phyloP scores from a whole-genome alignment of 2,888 invertebrate genomes.

The Pycnomerus fuliginosus region DNA sequence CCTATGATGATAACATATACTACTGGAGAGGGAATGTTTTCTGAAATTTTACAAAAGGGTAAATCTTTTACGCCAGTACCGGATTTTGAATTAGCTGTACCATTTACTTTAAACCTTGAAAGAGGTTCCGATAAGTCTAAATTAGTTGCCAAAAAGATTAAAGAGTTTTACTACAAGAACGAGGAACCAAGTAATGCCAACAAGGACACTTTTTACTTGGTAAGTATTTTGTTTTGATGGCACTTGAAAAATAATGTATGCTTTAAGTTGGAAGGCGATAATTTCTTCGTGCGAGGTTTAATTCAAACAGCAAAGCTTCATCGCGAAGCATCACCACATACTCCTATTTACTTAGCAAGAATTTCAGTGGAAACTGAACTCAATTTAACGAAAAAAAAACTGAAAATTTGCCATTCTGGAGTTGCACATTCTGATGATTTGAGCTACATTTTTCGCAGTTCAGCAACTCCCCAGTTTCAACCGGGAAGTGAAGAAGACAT shows the following conservation, averaged over 20 bases:
- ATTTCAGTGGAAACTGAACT: conserved; percentile 35
- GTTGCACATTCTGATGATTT: conserved; percentile 37
- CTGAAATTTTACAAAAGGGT: conserved; percentile 23
- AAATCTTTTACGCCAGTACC: conserved; percentile 13
- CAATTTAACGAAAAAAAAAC: conserved; percentile 25
- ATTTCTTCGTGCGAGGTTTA: conserved; percentile 35
- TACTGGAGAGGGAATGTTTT: conserved; percentile 35
- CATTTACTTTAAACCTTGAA: conserved; percentile 16
- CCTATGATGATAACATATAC: conserved; percentile 38
- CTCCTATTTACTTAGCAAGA: conserved; percentile 39
- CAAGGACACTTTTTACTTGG: conserved; percentile 27
- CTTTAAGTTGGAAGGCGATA: conserved; percentile 40
- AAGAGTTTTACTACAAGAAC: conserved; percentile 4
- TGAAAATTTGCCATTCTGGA: conserved; percentile 25
- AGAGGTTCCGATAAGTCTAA: conserved; percentile 15
- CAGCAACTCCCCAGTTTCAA: conserved; percentile 19
- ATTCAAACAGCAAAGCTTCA: conserved; percentile 4
- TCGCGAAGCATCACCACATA: background rate
- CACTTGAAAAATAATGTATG: conserved; percentile 2
- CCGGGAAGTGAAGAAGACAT: conserved; percentile 28
- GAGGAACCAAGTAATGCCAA: conserved; percentile 15
- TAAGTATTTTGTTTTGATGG: too few species aligned
- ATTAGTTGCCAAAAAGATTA: conserved; percentile 36
- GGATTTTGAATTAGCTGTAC: conserved; percentile 31
- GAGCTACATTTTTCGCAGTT: conserved; percentile 34